phyloP scores from a whole-genome alignment of 2,888 invertebrate genomes.

The Ctena decussata region DNA sequence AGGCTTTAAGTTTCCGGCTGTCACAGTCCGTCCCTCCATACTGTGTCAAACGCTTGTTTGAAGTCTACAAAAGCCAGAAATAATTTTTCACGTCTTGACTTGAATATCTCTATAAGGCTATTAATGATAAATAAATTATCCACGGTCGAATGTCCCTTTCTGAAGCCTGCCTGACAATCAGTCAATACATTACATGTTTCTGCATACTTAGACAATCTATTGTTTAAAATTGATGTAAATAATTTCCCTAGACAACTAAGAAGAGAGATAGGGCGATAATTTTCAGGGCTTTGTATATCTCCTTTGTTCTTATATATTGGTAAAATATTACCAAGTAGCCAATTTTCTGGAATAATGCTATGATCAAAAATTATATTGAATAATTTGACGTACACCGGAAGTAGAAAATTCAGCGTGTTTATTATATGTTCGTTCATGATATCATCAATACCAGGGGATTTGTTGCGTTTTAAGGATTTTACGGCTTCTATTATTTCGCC shows the following conservation, averaged over 20 bases:
- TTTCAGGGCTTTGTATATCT: not conserved
- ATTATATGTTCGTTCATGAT: conserved; percentile 19
- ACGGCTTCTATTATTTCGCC: not conserved
- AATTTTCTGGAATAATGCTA: conserved; percentile 23
- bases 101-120: not conserved
- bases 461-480: not conserved
- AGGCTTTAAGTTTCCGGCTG: not conserved
- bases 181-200: not conserved
- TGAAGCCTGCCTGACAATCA: not conserved
- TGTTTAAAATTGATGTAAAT: not conserved
- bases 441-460: not conserved
- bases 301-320: conserved; percentile 44
- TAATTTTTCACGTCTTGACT: not conserved
- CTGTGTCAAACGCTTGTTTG: not conserved
- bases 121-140: not conserved
- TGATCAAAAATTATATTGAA: conserved; percentile 23
- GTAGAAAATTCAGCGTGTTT: not conserved
- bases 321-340: conserved; percentile 25
- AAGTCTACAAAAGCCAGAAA: not conserved
- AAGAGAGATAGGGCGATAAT: conserved; percentile 27
- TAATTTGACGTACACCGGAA: not conserved
- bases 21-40: not conserved
- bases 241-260: conserved; percentile 7
- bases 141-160: not conserved
- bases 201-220: not conserved